A percentile compares a stretch with the other conserved stretches of the same genome.
These are phyloP conservation scores for Habroteleia sp. DNA, from an alignment of 2,888 invertebrate species.

Conservation along the genomic window DNA sequence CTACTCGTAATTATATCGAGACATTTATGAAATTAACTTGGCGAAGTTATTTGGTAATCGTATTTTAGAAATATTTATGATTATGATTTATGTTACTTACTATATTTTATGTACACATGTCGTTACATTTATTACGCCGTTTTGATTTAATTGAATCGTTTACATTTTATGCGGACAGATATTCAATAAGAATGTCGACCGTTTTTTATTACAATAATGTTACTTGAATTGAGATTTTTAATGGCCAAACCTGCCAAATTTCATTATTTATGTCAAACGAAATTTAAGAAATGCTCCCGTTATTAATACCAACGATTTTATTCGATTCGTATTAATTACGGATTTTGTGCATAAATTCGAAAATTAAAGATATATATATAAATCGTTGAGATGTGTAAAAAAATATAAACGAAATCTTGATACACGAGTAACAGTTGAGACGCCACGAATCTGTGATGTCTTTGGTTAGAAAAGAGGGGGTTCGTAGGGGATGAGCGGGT, in stretches of 20 bases:
- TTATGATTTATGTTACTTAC: no score
- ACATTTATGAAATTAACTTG: no score
- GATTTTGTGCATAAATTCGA: conserved; percentile 22
- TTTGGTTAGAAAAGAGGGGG: conserved; percentile 36
- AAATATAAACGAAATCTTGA: not conserved
- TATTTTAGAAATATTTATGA: no score
- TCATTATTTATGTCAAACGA: conserved; percentile 21
- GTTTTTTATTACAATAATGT: not conserved
- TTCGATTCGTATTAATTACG: conserved; percentile 16
- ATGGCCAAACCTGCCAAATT: not conserved
- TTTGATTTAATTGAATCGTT: no score
- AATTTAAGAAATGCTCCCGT: conserved; percentile 2
- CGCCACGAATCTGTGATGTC: conserved; percentile 21
- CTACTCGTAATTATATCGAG: no score
- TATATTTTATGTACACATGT: no score
- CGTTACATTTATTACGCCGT: no score
- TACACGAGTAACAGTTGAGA: conserved; percentile 23
- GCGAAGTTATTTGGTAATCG: no score
- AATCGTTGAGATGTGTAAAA: conserved; percentile 7
- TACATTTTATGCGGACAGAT: no score
- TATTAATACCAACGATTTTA: conserved; percentile 29
- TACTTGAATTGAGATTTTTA: conserved; percentile 8
- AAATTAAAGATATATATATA: conserved; percentile 42
- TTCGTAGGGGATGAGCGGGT: conserved; percentile 64
- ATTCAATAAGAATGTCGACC: no score